A percentile compares a stretch with the other conserved stretches of the same genome.
phyloP scores from a whole-genome alignment of 92 coral and sea anemone species.

The Actinernus sp. region DNA sequence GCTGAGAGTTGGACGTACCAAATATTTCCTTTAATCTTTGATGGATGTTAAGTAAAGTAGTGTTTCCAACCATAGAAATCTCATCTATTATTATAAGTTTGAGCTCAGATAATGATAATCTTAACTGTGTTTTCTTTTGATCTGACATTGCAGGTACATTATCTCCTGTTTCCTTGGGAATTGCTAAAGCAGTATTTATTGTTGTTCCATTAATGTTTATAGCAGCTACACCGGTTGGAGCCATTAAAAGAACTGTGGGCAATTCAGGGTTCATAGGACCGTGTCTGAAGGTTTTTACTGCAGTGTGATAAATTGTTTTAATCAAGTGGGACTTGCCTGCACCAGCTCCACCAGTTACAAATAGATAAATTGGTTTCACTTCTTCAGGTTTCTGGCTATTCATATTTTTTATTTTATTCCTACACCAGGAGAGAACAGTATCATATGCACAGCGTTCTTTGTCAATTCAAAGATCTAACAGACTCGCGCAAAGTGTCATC shows the following conservation, averaged over 20 bases:
- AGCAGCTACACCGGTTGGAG: slow-evolving; percentile 71
- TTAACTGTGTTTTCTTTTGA: slow-evolving; percentile 51
- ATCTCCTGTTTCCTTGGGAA: slow-evolving; percentile 36
- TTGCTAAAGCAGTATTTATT: slow-evolving; percentile 23
- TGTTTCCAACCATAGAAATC: slow-evolving; percentile 58
- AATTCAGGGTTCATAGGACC: slow-evolving; percentile 53
- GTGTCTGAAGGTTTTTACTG: slow-evolving; percentile 64
- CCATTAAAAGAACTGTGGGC: slow-evolving; percentile 63
- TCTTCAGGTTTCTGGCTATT: slow-evolving; percentile 20
- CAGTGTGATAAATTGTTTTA: slow-evolving; percentile 36
- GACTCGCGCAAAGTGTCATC: slow-evolving; percentile 52
- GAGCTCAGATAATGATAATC: slow-evolving; percentile 38
- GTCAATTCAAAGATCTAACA: slow-evolving; percentile 50
- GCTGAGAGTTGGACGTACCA: slow-evolving; percentile 24
- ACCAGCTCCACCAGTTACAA: slow-evolving; percentile 64
- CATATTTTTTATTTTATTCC: slow-evolving; percentile 57
- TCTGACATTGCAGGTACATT: slow-evolving; percentile 47
- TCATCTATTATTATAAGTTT: slow-evolving; percentile 62
- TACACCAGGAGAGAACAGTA: slow-evolving; percentile 47
- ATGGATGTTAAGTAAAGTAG: slow-evolving; percentile 51
- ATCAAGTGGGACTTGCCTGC: slow-evolving; percentile 46
- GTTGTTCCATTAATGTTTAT: slow-evolving; percentile 48
- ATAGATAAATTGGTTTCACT: slow-evolving; percentile 36
- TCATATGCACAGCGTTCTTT: slow-evolving; percentile 46
- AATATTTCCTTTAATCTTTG: slow-evolving; percentile 56